Base-by-base conservation (phyloP, 1,140 invertebrate genomes). In the Drosophila lacertosa region DNA sequence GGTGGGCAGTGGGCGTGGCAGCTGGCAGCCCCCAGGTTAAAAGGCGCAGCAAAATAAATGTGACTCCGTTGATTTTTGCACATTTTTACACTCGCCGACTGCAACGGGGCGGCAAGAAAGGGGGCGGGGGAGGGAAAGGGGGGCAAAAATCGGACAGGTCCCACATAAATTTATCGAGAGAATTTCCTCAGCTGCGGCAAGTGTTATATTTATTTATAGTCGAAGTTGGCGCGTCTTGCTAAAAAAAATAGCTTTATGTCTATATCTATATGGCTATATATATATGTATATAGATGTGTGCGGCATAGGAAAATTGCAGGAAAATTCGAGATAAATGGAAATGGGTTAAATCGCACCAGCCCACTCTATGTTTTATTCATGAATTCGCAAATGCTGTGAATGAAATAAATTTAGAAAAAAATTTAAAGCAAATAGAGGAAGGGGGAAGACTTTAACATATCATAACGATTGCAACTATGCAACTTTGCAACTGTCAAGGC, bases 141-240 rank as follows among this genome's bases (percentile, higher is more conserved):
- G 22, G 24, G 6, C 9, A 32, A 26, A 42, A 60, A 44, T 69
- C 35, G 47, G 62, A 67, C 53, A 68, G 80, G 72, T 84, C 80
- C 80, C 80, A 84, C 80, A 82, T 80, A 84, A 84, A 84, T 84
- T 74, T 69, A 70, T 60, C 62, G 59, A 57, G 16, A 68, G 80
- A 65, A 83, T 75, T 83, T 78, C 22, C 74, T 58, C 69, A 42
- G 42, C 22, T 44, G 42, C 5, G 67, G 83, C 72, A 80, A 80
- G 80, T 83, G 80, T 80, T 74, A 68, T 76, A 73, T 84, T 84
- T 84, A 84, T 84, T 84, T 84, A 80, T 84, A 84, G 80, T 67
- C 51, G 33, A 66, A 57, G 37, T 67, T 57, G 35, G 15, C 15
- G 45, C 37, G 76, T 69, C 54, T 77, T 68, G 76, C 64, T 47